These are phyloP conservation scores for Aphaenogaster rudis DNA, from an alignment of 1,140 invertebrate genomes.

Conservation along the genomic window DNA sequence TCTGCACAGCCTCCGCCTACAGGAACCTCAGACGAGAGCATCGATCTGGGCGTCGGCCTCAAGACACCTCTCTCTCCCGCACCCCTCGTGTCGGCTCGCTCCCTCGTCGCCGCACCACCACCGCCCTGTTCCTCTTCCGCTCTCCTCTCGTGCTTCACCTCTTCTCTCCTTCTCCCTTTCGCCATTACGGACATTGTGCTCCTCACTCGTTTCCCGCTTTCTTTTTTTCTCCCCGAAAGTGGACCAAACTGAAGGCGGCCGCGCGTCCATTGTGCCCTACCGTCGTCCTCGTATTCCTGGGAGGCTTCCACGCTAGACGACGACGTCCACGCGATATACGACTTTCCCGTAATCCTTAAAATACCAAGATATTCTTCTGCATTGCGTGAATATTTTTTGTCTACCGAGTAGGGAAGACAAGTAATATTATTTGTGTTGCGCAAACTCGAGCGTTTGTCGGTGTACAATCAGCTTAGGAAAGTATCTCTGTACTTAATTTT, in stretches of 20 bases:
- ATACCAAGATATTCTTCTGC: neutral
- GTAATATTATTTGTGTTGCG: neutral
- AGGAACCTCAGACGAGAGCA: constrained; percentile 82
- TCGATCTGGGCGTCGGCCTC: constrained; percentile 84
- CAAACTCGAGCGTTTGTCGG: neutral
- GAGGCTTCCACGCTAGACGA: constrained; percentile 6
- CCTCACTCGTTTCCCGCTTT: constrained; percentile 23
- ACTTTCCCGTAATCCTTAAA: constrained; percentile 1
- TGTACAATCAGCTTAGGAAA: neutral
- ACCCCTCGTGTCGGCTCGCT: constrained; percentile 43
- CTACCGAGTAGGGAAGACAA: too few species aligned
- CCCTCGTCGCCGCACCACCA: constrained; percentile 52
- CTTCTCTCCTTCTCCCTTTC: constrained; percentile 25
- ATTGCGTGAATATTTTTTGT: neutral
- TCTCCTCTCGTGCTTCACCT: constrained; percentile 46
- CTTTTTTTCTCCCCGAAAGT: constrained; percentile 57
- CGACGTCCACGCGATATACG: constrained; percentile 9
- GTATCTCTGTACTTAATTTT: neutral
- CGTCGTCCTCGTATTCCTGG: constrained; percentile 12
- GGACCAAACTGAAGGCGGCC: constrained; percentile 51
- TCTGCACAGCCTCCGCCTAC: constrained; percentile 79
- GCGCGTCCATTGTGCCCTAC: constrained; percentile 45
- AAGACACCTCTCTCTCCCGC: constrained; percentile 73
- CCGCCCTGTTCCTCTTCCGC: constrained; percentile 64
- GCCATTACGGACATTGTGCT: constrained; percentile 38